Evolutionary conservation across 2,113 vertebrate genomes (phyloP), one percentile per base, ranked within the genome.

Genomic region (Cyanoderma ruficeps): DNA sequence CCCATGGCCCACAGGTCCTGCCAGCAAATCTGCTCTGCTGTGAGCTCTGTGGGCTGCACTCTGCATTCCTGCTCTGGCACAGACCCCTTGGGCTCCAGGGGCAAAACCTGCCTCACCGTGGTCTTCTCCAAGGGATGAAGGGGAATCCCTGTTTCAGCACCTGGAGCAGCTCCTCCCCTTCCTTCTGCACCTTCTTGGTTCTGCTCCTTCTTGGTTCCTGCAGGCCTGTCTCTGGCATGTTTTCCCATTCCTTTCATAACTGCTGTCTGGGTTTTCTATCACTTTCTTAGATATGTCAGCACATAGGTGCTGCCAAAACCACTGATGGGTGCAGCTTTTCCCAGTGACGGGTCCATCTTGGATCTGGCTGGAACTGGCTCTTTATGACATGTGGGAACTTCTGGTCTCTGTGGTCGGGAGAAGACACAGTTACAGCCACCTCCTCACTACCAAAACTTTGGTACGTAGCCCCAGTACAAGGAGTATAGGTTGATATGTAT

Each of bases 61-160:
- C 37, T 69, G 25, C 18, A 10, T 7, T 24, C 55, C 23, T 80
- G 12, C 46, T n/a, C 30, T 52, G 57, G 33, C n/a, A 81, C 4
- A 1, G 50, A 28, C 19, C 12, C 25, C 15, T 19, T 0, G 1
- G 50, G n/a, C 50, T 56, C 49, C 59, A 19, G 69, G 21, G 28
- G 3, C 69, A 47, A n/a, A 47, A 1, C 16, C 41, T 91, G 44
- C 35, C 53, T 44, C 44, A 37, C 46, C 24, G 13, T 1, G 2
- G 7, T 11, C 53, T 78, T 41, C 47, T 33, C 10, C 37, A n/a
- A 15, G 59, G 17, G 11, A 7, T 68, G 25, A 53, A 77, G 37
- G 17, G 71, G 7, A 82, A 59, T 27, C 23, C 14, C 24, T 68
- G 53, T 31, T 44, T 30, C 6, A 21, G n/a, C 25, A 9, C 14